Base-by-base conservation (phyloP, 2,797 vertebrate genomes). In the Phyllotis vaccarum region DNA sequence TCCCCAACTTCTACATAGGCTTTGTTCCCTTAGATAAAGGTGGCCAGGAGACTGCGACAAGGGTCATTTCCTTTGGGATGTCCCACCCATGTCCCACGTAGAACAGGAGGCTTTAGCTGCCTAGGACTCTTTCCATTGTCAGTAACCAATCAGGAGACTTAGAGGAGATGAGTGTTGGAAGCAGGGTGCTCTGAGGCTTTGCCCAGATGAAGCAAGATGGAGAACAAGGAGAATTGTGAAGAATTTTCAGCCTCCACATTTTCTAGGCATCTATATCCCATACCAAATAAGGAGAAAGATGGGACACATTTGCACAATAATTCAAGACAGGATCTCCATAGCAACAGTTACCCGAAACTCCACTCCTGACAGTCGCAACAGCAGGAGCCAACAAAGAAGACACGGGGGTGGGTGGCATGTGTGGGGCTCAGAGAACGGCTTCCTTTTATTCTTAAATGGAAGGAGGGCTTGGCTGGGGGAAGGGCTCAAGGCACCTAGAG, bases 271-370 rank as follows among this genome's bases (percentile, higher is more conserved):
- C 76, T 85, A 19, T 74, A 62, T 81, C 37, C 46, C 83, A 91
- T 66, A 89, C 91, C 89, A 95, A 96, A 96, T 95, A 97, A 95
- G 96, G 96, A 92, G 72, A 93, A 85, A 96, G 83, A 97, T 94
- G 89, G 87, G 79, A 88, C 43, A 87, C 91, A 81, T 95, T 95
- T 95, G 89, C 95, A 88, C 96, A 95, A 58, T 96, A 96, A 95
- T 85, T 93, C 89, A 70, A 97, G 93, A 89, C 68, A 95, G 62
- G 85, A 68, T 97, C 89, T 98, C 97, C 97, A 97, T 98, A 96
- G 97, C 94, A 97, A 98, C 97, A 89, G 60, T 95, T 96, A 95
- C 94, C 96, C 93, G 68, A 94, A 97, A 92, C 96, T 94, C 92
- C 34, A 94, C 93, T 95, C 93, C 72, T 93, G 96, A 94, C 92